Conservation (phyloP, 2,113 vertebrate species). For the Capricornis sumatraensis region DNA sequence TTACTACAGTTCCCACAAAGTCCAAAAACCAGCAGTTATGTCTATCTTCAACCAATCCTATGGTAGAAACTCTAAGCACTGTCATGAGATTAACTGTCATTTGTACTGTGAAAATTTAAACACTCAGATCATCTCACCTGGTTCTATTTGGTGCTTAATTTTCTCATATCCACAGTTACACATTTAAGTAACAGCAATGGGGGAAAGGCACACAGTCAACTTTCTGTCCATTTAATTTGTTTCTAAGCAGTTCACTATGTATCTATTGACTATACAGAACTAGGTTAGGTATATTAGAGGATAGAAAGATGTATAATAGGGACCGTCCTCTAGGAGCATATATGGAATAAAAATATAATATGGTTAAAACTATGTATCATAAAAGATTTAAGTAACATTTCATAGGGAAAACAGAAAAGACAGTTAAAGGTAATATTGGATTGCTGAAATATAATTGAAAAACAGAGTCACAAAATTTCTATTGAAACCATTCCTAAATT, state of each 20-base stretch:
- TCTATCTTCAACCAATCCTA: neutral
- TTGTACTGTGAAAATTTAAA: neutral
- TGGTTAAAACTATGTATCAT: neutral
- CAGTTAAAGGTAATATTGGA: neutral
- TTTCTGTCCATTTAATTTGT: conserved; percentile 5
- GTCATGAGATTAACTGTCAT: neutral
- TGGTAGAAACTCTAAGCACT: neutral
- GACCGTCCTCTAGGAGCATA: neutral
- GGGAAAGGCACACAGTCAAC: neutral
- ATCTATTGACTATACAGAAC: neutral
- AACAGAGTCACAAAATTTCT: conserved; percentile 27
- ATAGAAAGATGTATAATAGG: neutral
- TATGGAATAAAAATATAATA: neutral
- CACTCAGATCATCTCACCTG: neutral
- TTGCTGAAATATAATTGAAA: conserved; percentile 37
- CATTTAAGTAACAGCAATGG: neutral
- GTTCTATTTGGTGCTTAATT: neutral
- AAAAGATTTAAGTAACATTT: conserved; percentile 7
- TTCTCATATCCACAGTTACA: neutral
- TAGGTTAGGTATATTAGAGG: neutral
- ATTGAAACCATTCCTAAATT: neutral
- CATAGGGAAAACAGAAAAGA: neutral
- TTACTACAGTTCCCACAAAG: neutral
- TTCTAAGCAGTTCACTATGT: neutral
- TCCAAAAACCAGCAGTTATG: neutral